Base-by-base conservation (phyloP, 2,797 vertebrate genomes). In the Botia almorhae region DNA sequence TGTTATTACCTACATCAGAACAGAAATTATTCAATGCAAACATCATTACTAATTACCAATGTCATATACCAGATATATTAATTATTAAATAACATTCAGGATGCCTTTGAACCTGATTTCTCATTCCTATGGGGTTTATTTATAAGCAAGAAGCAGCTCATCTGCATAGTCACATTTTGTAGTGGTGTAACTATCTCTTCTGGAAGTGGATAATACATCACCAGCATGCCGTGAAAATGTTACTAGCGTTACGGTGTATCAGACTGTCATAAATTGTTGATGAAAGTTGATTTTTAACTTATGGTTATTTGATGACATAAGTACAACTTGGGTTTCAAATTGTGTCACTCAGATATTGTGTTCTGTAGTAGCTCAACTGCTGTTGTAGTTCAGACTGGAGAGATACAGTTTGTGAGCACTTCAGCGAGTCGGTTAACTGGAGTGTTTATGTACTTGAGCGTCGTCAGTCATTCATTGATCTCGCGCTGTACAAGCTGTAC, bases 31-130 rank as follows among this genome's bases (percentile, higher is more conserved):
- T 65, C 11, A 23, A 61, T 61, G 36, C 48, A 43, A 17, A 11
- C 3, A 39, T 65, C 46, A 55, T 67, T 19, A 76, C 17, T 67
- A 76, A 65, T 65, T 17, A 75, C n/a, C 14, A 76, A 17, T 17
- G n/a, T 0, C 29, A 67, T 75, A 50, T 75, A 17, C 19, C 17
- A 67, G 7, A 56, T 16, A 69, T 58, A 67, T 55, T 14, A 76
- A 13, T 75, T 2, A 36, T 39, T 2, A 63, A 19, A 55, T 76
- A n/a, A 65, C 12, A 1, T 17, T 50, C 13, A 2, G 46, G 29
- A 67, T 17, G 50, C 7, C 11, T 16, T 68, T 56, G 56, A 16
- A 68, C 43, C 5, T 36, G 26, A 68, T 17, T 76, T 76, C 19
- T 3, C 16, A 58, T 69, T 68, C 11, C 33, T 77, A 33, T 58